Percentiles rank a stretch among this genome's conserved stretches.
Conservation (phyloP, 2,797 vertebrate genomes). For the Craterocephalus amniculus region DNA sequence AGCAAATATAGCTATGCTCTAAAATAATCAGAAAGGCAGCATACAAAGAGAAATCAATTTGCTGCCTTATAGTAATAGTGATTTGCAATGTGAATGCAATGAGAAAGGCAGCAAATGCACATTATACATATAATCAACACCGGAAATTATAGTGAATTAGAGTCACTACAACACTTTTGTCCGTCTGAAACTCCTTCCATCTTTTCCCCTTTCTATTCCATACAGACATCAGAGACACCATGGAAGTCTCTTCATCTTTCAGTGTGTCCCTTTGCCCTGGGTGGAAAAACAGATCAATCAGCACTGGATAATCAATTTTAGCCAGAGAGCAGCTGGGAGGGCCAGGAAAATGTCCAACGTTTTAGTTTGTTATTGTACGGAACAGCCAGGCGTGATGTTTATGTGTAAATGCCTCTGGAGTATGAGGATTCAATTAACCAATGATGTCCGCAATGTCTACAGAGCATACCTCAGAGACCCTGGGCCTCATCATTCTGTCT, state of each 20-base stretch:
- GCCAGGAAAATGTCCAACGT: conserved; percentile 44
- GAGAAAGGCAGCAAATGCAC: conserved; percentile 3
- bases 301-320: conserved; percentile 50
- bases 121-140: not conserved
- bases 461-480: conserved; percentile 48
- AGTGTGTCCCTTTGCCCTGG: conserved; percentile 33
- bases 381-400: conserved; percentile 66
- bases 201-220: conserved; percentile 12
- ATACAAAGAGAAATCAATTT: conserved; percentile 17
- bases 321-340: conserved; percentile 54
- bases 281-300: conserved; percentile 67
- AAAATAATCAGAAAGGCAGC: conserved; percentile 16
- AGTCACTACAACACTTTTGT: conserved; percentile 28
- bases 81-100: conserved; percentile 11
- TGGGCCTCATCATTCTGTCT: conserved; percentile 56
- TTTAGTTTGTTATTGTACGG: conserved; percentile 65
- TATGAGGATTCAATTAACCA: conserved; percentile 68
- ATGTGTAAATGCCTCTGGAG: conserved; percentile 65
- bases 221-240: conserved; percentile 11
- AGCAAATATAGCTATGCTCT: conserved; percentile 14
- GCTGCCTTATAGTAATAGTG: not conserved
- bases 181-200: conserved; percentile 2
- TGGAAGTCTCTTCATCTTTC: conserved; percentile 33
- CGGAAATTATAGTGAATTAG: conserved; percentile 29
- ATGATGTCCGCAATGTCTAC: conserved; percentile 65